Conservation (phyloP, 2,113 vertebrate species). For the Ginglymostoma cirratum region DNA sequence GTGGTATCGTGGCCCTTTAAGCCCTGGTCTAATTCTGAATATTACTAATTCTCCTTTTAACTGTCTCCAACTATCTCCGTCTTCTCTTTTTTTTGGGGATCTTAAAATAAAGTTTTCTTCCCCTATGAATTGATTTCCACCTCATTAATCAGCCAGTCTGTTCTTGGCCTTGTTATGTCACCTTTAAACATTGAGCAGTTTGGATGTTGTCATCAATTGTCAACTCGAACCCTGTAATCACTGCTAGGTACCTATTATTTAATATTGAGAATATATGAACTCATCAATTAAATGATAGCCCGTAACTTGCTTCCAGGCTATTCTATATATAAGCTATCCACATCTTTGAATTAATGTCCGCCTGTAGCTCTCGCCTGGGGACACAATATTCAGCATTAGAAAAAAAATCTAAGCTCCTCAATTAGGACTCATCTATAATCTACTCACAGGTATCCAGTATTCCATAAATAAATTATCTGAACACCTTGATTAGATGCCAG, state of each 20-base stretch:
- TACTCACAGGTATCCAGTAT: neutral
- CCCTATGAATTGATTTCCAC: neutral
- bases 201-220: neutral
- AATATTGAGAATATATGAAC: constrained; percentile 1
- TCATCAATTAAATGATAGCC: constrained; percentile 24
- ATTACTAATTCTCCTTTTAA: neutral
- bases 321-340: neutral
- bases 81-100: neutral
- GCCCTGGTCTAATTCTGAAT: neutral
- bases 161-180: neutral
- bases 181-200: neutral
- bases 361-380: neutral
- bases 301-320: neutral
- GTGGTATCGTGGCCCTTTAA: neutral
- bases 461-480: neutral
- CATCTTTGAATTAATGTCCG: neutral
- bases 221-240: neutral
- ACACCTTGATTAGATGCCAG: neutral
- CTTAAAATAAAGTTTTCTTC: neutral
- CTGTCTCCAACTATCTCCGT: neutral
- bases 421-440: neutral
- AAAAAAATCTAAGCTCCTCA: neutral
- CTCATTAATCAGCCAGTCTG: neutral
- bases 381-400: neutral
- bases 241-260: neutral